These are phyloP conservation scores for Andrena cerasifolii DNA, from an alignment of 1,140 invertebrate genomes.

Conservation along the genomic window DNA sequence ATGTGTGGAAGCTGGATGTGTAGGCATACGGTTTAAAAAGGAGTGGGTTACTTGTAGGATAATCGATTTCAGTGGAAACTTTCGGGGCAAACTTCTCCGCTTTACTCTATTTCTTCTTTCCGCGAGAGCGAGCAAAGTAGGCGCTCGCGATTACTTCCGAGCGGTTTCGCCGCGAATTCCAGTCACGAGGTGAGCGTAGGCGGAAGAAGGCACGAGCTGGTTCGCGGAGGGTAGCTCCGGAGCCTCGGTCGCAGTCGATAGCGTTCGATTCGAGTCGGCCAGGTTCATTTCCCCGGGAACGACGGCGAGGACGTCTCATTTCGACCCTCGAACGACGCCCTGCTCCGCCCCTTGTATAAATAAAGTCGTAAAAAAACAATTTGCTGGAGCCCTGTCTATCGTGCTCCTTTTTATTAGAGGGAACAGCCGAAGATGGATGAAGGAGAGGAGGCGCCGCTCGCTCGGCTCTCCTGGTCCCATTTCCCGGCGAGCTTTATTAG, in stretches of 20 bases:
- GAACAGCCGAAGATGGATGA: constrained; percentile 12
- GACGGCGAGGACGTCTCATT: neutral
- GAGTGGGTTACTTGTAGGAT: too few species aligned
- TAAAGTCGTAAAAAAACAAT: constrained; percentile 54
- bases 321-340: neutral
- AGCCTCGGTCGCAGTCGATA: neutral
- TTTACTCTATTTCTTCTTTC: too few species aligned
- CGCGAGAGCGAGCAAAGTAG: too few species aligned
- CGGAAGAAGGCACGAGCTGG: too few species aligned
- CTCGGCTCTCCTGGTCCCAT: too few species aligned
- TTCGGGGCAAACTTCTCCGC: too few species aligned
- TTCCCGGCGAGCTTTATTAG: constrained; percentile 3
- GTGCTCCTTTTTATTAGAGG: constrained; percentile 17
- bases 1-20: too few species aligned
- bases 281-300: constrained; percentile 9
- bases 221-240: neutral
- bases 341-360: constrained; percentile 44
- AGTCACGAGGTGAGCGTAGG: too few species aligned
- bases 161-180: too few species aligned
- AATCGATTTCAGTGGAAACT: too few species aligned
- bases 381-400: constrained; percentile 10
- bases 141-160: too few species aligned
- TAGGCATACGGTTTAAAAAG: too few species aligned
- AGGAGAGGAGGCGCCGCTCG: neutral
- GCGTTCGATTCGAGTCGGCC: neutral